Evolutionary conservation across 1,140 invertebrate genomes (phyloP).

Genomic region (Heliconius eleuchia): DNA sequence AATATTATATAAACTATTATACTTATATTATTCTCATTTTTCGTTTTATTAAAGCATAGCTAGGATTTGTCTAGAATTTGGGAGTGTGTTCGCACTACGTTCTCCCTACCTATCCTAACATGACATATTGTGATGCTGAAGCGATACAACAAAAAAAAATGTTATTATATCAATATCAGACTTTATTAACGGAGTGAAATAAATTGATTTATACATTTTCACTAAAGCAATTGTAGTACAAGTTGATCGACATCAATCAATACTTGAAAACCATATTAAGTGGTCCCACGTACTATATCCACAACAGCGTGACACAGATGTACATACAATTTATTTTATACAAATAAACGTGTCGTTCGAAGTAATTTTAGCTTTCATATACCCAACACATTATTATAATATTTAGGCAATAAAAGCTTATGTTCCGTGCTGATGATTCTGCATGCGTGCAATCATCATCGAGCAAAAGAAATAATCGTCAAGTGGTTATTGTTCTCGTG

Average conservation of each 20-base stretch:
- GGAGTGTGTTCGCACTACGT: too few species aligned
- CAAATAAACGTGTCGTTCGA: background rate
- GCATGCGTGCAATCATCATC: slow-evolving; percentile 46
- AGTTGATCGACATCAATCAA: background rate
- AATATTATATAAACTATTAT: too few species aligned
- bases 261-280: background rate
- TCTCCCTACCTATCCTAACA: too few species aligned
- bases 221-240: background rate
- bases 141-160: too few species aligned
- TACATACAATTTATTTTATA: background rate
- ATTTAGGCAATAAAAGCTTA: slow-evolving; percentile 35
- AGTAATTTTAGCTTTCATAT: slow-evolving; percentile 25
- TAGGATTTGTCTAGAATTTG: too few species aligned
- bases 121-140: too few species aligned
- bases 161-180: too few species aligned
- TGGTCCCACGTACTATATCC: background rate
- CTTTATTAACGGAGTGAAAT: too few species aligned
- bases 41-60: too few species aligned
- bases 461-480: slow-evolving; percentile 53
- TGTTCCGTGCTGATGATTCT: slow-evolving; percentile 54
- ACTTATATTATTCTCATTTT: too few species aligned
- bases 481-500: slow-evolving; percentile 55
- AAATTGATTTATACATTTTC: too few species aligned
- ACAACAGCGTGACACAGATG: background rate
- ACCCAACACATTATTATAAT: slow-evolving; percentile 29